Conservation (phyloP, 2,888 invertebrate species). For the Leptothorax acervorum region DNA sequence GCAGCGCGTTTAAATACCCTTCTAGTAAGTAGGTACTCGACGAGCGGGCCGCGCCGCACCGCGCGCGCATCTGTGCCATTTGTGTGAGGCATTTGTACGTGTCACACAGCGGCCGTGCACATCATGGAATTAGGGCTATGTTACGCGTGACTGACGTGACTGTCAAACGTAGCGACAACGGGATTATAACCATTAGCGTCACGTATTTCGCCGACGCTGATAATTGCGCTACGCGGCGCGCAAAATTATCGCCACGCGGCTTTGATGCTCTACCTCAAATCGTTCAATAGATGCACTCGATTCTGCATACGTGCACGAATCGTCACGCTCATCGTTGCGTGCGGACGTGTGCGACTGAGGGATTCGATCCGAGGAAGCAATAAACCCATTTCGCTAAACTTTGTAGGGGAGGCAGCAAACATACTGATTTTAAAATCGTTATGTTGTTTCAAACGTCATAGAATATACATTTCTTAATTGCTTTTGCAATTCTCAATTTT, state of each 20-base stretch:
- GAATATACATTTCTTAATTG: background rate
- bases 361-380: background rate
- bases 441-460: background rate
- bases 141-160: constrained; percentile 56
- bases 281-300: constrained; percentile 43
- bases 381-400: background rate
- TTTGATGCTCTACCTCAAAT: constrained; percentile 46
- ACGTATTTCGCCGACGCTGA: constrained; percentile 52
- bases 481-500: background rate
- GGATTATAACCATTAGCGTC: constrained; percentile 56
- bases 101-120: constrained; percentile 45
- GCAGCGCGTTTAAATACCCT: constrained; percentile 29
- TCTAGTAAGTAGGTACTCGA: background rate
- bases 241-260: constrained; percentile 54
- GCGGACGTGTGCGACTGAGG: background rate
- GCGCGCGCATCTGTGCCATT: constrained; percentile 41
- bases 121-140: constrained; percentile 52
- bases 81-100: constrained; percentile 51
- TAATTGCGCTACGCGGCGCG: constrained; percentile 55
- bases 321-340: constrained; percentile 11
- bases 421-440: background rate
- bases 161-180: constrained; percentile 56
- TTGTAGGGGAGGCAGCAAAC: background rate
- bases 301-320: constrained; percentile 35
- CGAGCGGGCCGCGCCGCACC: background rate